Evolutionary conservation across 1,140 invertebrate genomes (phyloP), one percentile per base, ranked within the genome.

Genomic region (Aphidius gifuensis): DNA sequence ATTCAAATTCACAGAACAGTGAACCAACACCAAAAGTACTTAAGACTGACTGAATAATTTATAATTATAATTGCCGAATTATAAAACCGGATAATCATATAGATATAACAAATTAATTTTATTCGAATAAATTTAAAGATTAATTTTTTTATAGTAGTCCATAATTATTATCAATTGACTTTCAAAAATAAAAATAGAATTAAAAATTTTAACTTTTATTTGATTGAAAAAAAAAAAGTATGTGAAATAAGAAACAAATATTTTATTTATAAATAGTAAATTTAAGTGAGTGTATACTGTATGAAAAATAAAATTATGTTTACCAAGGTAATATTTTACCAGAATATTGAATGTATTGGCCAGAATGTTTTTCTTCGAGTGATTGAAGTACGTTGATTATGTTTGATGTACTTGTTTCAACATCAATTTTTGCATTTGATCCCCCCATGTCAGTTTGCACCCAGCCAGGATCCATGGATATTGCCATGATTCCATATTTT

Each of bases 381-480:
- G 76, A 80, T 42, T 79, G 64, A 9, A 95, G 73, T 1, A 87
- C 87, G 9, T 85, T 75, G 5, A 95, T 73, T 39, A 96, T 88
- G 6, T 83, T 79, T 0, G 66, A 67, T 1, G 87, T 84, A 71
- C 89, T 89, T 3, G 85, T 82, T 47, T 88, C 81, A 9, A 92
- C 76, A 58, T 88, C 86, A 9, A 94, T 72, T 0, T 87, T 87
- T 3, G 93, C 94, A 67, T 88, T 89, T 53, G 79, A 75, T 7
- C 92, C 92, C 5, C 93, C 93, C 91, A 96, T 91, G 61, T 92
- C 90, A 0, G 94, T 96, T 69, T 88, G 86, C 0, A 96, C 91
- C 93, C 93, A 96, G 1, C 94, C 94, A 2, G 94, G 94, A 82
- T 96, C 93, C 53, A 97, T 70, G 53, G 84, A 85, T 1, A 88